Evolutionary conservation across 2,113 vertebrate genomes (phyloP), one percentile per base, ranked within the genome.

Genomic region (Echinops telfairi): DNA sequence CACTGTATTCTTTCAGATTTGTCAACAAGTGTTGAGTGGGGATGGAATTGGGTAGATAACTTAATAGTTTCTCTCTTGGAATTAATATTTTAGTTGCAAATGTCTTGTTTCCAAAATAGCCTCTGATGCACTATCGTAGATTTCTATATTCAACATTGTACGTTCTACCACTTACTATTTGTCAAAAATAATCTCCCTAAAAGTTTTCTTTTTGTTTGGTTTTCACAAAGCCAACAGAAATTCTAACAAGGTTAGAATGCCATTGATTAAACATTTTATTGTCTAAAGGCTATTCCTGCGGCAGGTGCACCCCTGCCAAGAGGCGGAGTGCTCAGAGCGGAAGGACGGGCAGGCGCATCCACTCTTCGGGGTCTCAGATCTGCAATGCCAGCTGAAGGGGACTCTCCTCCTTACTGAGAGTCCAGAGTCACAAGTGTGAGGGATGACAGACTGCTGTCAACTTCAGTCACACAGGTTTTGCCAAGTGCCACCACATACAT

Each of bases 81-180:
- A 76, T 84, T 88, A 87, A 40, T 83, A 80, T 53, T 86, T 53
- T 93, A 43, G 64, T 92, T 95, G 86, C 25, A 84, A 43, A 64
- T 88, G 58, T 86, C 29, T 64, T 86, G 8, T 77, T 90, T 88
- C 70, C 81, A n/a, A 76, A 90, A 58, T 33, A 85, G 29, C 25
- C 31, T 80, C 47, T 89, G 23, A 22, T 57, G 85, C 33, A 64
- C 33, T 23, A 88, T 60, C 33, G 73, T 19, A 43, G 8, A 62
- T 66, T 75, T 75, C 38, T 76, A 2, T 81, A 57, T 70, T 89
- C 84, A 38, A 6, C 57, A 90, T 86, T 57, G 47, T 19, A 86
- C 71, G 57, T 79, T 81, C 36, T 57, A 57, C 23, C n/a, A 62
- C 23, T 23, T 88, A 70, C 19, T 27, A 80, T 17, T 19, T 87